These are phyloP conservation scores for Sarcophaga carnaria DNA, from an alignment of 2,888 invertebrate species.

Conservation along the genomic window DNA sequence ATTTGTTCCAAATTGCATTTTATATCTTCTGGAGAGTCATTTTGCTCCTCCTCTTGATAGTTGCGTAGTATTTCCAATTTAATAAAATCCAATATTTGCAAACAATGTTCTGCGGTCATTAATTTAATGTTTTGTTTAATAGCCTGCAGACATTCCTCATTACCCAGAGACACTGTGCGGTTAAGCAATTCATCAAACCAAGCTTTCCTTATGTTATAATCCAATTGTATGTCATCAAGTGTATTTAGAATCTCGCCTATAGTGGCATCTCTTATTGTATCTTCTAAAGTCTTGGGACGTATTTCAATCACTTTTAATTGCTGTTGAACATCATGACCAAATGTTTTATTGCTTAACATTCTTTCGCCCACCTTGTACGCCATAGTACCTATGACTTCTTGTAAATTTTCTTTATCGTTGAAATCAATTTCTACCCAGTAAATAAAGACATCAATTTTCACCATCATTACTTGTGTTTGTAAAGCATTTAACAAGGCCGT, in stretches of 20 bases:
- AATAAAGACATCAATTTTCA: conserved; percentile 76
- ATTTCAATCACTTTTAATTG: conserved; percentile 75
- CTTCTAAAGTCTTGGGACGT: conserved; percentile 74
- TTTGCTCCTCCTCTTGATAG: conserved; percentile 40
- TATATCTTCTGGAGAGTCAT: conserved; percentile 33
- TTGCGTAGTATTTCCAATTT: conserved; percentile 63
- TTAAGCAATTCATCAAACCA: conserved; percentile 76
- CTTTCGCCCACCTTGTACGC: conserved; percentile 74
- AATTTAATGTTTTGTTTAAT: conserved; percentile 73
- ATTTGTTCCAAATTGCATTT: conserved; percentile 55
- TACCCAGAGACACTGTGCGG: conserved; percentile 73
- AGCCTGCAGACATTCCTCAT: conserved; percentile 76
- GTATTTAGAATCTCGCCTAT: conserved; percentile 76
- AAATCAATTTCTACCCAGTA: conserved; percentile 77
- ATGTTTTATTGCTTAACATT: conserved; percentile 72
- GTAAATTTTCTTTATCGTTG: conserved; percentile 73
- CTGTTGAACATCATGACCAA: conserved; percentile 74
- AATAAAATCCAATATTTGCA: conserved; percentile 73
- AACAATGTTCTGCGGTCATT: conserved; percentile 71
- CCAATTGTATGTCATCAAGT: conserved; percentile 70
- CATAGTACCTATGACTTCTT: conserved; percentile 74
- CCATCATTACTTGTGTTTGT: conserved; percentile 75
- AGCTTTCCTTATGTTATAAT: conserved; percentile 65
- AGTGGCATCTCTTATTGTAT: conserved; percentile 72
- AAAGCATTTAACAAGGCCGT: conserved; percentile 74